Conservation (phyloP, 2,888 invertebrate species). For the Hemicrepidius hirtus region DNA sequence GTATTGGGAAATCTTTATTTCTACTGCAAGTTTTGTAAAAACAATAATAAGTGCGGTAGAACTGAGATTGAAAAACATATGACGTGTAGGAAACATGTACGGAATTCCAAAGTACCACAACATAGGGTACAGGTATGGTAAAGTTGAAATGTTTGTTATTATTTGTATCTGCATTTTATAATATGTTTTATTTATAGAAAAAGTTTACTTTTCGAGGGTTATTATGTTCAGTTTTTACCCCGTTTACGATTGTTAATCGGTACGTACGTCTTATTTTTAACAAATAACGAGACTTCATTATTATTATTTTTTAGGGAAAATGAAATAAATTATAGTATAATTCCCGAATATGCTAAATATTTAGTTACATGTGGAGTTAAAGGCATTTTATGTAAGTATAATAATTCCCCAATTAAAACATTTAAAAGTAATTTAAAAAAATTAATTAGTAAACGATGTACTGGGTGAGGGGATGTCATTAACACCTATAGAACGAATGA, state of each 20-base stretch:
- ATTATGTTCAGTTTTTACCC: conserved; percentile 68
- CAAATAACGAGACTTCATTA: too few relatives aligned
- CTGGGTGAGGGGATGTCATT: conserved; percentile 63
- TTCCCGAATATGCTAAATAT: conserved; percentile 60
- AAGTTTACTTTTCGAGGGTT: conserved; percentile 67
- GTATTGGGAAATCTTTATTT: conserved; percentile 67
- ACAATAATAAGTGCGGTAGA: conserved; percentile 68
- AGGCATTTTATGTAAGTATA: conserved; percentile 60
- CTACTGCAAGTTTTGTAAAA: conserved; percentile 69
- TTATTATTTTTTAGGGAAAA: conserved; percentile 61
- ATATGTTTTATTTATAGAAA: conserved; percentile 57
- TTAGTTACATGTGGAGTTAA: conserved; percentile 58
- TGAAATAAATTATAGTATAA: conserved; percentile 60
- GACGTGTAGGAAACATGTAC: conserved; percentile 67
- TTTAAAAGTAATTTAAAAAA: conserved; percentile 25
- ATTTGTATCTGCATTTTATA: neutral
- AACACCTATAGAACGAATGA: conserved; percentile 59
- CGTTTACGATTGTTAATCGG: conserved; percentile 66
- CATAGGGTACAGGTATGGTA: conserved; percentile 46
- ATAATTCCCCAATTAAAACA: neutral
- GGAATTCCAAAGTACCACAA: conserved; percentile 55
- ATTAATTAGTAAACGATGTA: conserved; percentile 61
- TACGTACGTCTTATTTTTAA: conserved; percentile 18
- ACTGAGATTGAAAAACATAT: conserved; percentile 69
- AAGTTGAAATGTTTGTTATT: neutral